Evolutionary conservation across 2,888 invertebrate species (phyloP), one percentile per base, ranked within the genome.

Genomic region (Tenthredo livida): DNA sequence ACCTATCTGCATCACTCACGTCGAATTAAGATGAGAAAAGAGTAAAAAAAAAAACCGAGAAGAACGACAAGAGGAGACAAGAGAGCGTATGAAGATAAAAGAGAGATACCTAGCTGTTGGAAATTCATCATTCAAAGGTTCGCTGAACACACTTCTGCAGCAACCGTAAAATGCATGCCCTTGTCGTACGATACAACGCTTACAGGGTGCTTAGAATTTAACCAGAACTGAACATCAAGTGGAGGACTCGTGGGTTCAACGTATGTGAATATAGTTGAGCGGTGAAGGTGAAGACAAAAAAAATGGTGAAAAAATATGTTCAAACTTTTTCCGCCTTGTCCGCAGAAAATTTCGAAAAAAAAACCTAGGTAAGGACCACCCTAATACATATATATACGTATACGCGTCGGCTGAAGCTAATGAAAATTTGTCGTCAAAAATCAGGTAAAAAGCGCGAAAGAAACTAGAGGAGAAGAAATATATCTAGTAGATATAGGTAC

Each of bases 121-220:
- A 80, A 61, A 80, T 80, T 80, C 80, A 61, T 80, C 50, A 37
- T 61, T 61, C 80, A 80, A 61, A 80, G 58, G 80, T 80, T 80
- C 80, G 80, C 61, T 80, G 80, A 80, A 80, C 80, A 80, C 61
- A 25, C 61, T 47, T 47, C 47, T 54, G 54, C 54, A 54, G n/a
- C 54, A 50, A 40, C 12, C 40, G n/a, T 25, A 37, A 61, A 80
- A 80, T 61, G 80, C 80, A 80, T 12, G 61, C 80, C 61, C 80
- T 80, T 61, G 61, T 29, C 29, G 21, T 61, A 80, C 80, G 80
- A 80, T 61, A 80, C 80, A 61, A 61, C 80, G 80, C 80, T 61
- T 80, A 50, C 80, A 80, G 15, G 80, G 80, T 80, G 61, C 80
- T 80, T 40, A 40, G 80, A 80, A 80, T 80, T 61, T 40, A 80